These are phyloP conservation scores for Cantharis rufa DNA, from an alignment of 2,888 invertebrate genomes.

Conservation along the genomic window DNA sequence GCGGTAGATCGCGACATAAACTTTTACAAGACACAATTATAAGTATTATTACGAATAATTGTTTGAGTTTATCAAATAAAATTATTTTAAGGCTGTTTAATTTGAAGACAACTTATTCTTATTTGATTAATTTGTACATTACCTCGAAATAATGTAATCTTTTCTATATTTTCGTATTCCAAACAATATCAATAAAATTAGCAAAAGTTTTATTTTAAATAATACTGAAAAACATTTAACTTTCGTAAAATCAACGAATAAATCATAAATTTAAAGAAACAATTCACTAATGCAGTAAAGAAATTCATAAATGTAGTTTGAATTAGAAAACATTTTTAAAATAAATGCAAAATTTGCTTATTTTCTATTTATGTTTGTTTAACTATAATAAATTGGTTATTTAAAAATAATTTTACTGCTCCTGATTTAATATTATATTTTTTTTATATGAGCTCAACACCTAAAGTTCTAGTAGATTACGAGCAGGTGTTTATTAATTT, in stretches of 20 bases:
- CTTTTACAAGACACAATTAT: not conserved
- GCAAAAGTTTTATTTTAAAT: not conserved
- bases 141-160: not conserved
- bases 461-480: not conserved
- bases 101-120: not conserved
- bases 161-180: not conserved
- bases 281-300: too few relatives aligned
- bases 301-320: too few relatives aligned
- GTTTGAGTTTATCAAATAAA: not conserved
- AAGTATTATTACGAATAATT: not conserved
- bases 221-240: too few relatives aligned
- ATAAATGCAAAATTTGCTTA: too few relatives aligned
- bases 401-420: not conserved
- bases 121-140: constrained; percentile 16
- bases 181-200: not conserved
- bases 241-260: too few relatives aligned
- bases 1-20: not conserved
- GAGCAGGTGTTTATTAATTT: not conserved
- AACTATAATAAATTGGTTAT: too few relatives aligned
- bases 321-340: too few relatives aligned
- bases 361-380: too few relatives aligned
- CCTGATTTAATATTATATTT: not conserved
- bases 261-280: too few relatives aligned
- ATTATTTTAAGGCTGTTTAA: constrained; percentile 8
- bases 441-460: not conserved